Conservation (phyloP, 2,888 invertebrate genomes). For the Folsomia manolachei region DNA sequence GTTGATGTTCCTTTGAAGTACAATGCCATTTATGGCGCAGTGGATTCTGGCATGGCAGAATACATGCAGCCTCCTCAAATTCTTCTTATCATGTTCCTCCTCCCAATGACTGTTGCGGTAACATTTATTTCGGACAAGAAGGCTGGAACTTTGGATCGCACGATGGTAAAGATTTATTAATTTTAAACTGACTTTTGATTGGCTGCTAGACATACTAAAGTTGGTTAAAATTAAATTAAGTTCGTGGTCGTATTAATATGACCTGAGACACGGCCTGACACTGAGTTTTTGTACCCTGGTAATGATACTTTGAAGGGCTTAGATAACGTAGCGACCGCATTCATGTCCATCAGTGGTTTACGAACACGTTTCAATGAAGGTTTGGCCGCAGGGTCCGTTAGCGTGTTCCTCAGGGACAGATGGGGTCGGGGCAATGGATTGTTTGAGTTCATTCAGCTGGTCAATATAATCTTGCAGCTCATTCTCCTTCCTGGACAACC, state of each 20-base stretch:
- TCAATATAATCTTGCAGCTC: constrained; percentile 93
- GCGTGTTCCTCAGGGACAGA: constrained; percentile 70
- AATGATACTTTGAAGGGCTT: too few species aligned
- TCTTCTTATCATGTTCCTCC: not conserved
- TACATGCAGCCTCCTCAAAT: constrained; percentile 4
- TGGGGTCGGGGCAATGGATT: constrained; percentile 72
- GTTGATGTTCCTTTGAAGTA: constrained; percentile 7
- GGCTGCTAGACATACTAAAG: too few species aligned
- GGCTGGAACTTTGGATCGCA: not conserved
- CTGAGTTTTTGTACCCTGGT: too few species aligned
- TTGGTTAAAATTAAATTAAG: too few species aligned
- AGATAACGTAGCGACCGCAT: too few species aligned
- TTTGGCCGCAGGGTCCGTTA: constrained; percentile 94
- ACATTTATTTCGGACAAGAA: not conserved
- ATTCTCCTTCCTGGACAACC: constrained; percentile 92
- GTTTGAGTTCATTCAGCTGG: constrained; percentile 90
- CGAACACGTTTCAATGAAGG: too few species aligned
- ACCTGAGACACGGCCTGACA: too few species aligned
- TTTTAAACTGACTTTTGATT: too few species aligned
- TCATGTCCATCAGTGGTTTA: too few species aligned
- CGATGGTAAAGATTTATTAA: too few species aligned
- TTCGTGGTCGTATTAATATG: too few species aligned
- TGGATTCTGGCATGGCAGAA: not conserved
- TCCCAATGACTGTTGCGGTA: not conserved
- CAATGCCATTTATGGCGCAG: not conserved